phyloP scores from a whole-genome alignment of 2,888 invertebrate species.

The Lepidochrysops patricia region DNA sequence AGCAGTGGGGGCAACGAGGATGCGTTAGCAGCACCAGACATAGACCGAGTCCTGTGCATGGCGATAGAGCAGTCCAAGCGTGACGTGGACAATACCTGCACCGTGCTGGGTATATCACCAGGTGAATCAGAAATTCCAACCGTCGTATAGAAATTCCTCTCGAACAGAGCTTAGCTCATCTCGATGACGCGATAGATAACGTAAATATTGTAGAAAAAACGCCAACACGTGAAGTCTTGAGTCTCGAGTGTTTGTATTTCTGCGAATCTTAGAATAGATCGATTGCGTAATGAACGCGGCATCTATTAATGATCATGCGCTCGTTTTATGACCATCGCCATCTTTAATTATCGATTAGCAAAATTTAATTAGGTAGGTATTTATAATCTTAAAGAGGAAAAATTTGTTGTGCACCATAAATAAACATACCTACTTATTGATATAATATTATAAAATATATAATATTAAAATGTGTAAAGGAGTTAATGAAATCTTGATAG shows the following conservation, averaged over 20 bases:
- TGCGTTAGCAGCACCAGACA: conserved; percentile 80
- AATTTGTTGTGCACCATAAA: neutral
- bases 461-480: too few species aligned
- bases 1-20: conserved; percentile 74
- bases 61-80: conserved; percentile 90
- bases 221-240: conserved; percentile 47
- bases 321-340: neutral
- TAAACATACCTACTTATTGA: too few species aligned
- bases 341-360: conserved; percentile 3
- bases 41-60: conserved; percentile 87
- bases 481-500: too few species aligned
- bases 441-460: too few species aligned
- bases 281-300: conserved; percentile 53
- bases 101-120: conserved; percentile 88
- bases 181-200: conserved; percentile 49
- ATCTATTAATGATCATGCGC: conserved; percentile 33
- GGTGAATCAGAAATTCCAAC: conserved; percentile 75
- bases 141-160: conserved; percentile 19
- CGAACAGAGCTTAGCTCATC: conserved; percentile 16
- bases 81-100: conserved; percentile 89
- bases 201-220: conserved; percentile 40
- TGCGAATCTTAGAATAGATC: conserved; percentile 43
- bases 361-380: neutral
- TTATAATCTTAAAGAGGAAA: neutral
- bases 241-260: conserved; percentile 52